phyloP scores from a whole-genome alignment of 2,113 vertebrate species.

The Canis aureus region DNA sequence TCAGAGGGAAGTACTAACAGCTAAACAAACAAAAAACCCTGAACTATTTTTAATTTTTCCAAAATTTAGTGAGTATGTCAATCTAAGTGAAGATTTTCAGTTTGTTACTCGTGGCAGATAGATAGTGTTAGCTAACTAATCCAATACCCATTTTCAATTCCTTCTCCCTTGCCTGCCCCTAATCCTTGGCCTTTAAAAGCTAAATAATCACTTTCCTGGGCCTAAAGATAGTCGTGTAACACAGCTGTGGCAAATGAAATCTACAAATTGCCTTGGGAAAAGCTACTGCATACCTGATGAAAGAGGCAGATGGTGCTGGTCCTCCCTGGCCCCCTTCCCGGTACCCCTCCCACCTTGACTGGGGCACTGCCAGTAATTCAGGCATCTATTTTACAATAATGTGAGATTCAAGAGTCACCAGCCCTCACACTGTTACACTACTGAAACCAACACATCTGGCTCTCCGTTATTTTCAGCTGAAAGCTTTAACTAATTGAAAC shows the following conservation, averaged over 20 bases:
- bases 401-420: constrained; percentile 21
- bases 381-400: constrained; percentile 50
- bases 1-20: constrained; percentile 14
- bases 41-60: constrained; percentile 43
- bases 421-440: neutral
- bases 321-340: constrained; percentile 1
- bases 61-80: constrained; percentile 46
- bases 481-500: constrained; percentile 27
- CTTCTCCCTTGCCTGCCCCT: neutral
- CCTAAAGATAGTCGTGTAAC: constrained; percentile 40
- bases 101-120: constrained; percentile 34
- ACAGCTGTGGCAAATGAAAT: constrained; percentile 67
- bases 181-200: constrained; percentile 45
- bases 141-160: constrained; percentile 24
- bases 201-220: constrained; percentile 57
- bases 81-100: constrained; percentile 9
- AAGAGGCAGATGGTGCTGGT: constrained; percentile 67
- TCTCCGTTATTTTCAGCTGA: constrained; percentile 54
- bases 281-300: constrained; percentile 54
- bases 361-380: neutral
- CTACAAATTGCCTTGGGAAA: constrained; percentile 72
- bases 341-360: constrained; percentile 32
- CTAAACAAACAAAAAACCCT: constrained; percentile 3
- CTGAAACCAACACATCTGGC: constrained; percentile 10
- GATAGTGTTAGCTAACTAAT: constrained; percentile 29